These are phyloP conservation scores for Pristionchus exspectatus DNA, from an alignment of 2,888 invertebrate species.

Conservation along the genomic window DNA sequence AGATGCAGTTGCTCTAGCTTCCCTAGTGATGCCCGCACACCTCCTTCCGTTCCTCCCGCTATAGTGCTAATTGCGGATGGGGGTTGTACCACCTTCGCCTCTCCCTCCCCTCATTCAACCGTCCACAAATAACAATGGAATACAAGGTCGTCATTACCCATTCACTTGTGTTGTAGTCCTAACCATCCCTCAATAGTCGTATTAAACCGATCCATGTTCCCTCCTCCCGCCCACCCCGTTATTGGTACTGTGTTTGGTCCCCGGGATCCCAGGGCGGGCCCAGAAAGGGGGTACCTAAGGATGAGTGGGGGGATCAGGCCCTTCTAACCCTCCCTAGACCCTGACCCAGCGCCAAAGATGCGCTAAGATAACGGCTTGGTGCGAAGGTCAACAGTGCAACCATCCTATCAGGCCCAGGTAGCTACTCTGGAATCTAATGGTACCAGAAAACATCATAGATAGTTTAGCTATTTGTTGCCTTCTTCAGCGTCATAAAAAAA, in stretches of 20 bases:
- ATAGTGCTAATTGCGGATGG: constrained; percentile 38
- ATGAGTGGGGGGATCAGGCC: constrained; percentile 17
- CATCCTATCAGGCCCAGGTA: neutral
- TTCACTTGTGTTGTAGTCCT: neutral
- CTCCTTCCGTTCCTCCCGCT: neutral
- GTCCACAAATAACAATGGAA: neutral
- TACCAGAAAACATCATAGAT: neutral
- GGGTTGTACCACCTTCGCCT: constrained; percentile 18
- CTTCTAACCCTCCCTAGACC: neutral
- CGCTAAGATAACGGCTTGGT: constrained; percentile 27
- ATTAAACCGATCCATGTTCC: constrained; percentile 12
- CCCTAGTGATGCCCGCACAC: neutral
- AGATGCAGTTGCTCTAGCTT: neutral
- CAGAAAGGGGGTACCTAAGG: neutral
- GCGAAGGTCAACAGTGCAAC: neutral
- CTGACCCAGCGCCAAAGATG: neutral
- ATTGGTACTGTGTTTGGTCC: neutral
- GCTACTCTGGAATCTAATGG: neutral
- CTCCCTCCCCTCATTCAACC: constrained; percentile 29
- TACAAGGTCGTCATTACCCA: constrained; percentile 28
- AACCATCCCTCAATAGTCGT: constrained; percentile 23
- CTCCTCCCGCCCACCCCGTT: neutral
- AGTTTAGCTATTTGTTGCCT: too few relatives aligned
- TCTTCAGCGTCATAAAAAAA: too few relatives aligned
- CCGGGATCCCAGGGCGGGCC: neutral